A percentile compares a stretch with the other conserved stretches of the same genome.
Evolutionary conservation across 2,797 vertebrate species (phyloP).

Genomic region (Erethizon dorsatum): DNA sequence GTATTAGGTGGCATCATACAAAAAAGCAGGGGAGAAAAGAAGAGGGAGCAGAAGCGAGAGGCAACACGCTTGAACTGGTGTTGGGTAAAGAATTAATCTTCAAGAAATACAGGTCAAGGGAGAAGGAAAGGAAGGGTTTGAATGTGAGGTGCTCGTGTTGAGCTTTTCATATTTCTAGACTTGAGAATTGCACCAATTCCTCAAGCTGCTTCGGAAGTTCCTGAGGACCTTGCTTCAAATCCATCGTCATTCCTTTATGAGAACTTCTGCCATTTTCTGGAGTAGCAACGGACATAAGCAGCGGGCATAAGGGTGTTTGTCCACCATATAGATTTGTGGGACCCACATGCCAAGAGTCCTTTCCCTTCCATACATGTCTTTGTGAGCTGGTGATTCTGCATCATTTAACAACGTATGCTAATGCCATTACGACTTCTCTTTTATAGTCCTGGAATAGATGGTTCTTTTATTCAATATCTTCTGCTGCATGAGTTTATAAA

Average conservation of each 20-base stretch:
- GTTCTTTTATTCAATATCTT: background rate
- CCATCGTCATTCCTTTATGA: background rate
- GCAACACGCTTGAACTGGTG: background rate
- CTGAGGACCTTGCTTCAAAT: background rate
- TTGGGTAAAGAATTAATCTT: background rate
- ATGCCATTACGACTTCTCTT: background rate
- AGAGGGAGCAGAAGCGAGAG: background rate
- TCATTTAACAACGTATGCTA: background rate
- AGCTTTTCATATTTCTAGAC: background rate
- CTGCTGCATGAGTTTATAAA: conserved; percentile 23
- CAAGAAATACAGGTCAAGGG: background rate
- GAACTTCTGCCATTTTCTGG: background rate
- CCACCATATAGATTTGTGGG: background rate
- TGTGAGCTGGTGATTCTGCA: background rate
- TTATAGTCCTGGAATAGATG: background rate
- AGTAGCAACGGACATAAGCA: background rate
- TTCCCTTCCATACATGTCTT: background rate
- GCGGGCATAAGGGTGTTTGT: background rate
- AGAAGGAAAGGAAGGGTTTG: background rate
- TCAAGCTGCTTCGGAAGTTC: background rate
- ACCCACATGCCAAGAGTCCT: background rate
- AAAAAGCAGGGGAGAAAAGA: background rate
- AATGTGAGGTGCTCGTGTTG: background rate
- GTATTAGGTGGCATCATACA: background rate
- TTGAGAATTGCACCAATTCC: background rate